Conservation (phyloP, 1,140 invertebrate genomes). For the Panulirus ornatus region DNA sequence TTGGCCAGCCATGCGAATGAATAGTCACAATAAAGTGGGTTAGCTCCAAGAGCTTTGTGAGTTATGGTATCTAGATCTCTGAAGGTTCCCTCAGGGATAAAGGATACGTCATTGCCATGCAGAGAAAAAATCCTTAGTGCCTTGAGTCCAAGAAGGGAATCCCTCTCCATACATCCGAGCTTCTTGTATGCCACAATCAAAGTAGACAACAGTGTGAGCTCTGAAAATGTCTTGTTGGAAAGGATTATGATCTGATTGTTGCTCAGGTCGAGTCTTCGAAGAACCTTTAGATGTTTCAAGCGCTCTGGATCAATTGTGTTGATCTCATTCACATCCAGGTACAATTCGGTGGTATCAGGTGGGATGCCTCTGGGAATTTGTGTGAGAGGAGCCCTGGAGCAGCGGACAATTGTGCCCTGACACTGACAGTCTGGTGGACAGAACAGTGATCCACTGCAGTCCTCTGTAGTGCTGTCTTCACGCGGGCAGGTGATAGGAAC, state of each 20-base stretch:
- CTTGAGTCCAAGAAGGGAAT: slow-evolving; percentile 73
- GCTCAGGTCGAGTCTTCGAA: slow-evolving; percentile 94
- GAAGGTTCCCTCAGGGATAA: slow-evolving; percentile 97
- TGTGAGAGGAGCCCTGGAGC: slow-evolving; percentile 90
- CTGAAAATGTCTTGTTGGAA: slow-evolving; percentile 93
- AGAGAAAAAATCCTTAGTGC: slow-evolving; percentile 79
- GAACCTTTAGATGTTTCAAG: slow-evolving; percentile 90
- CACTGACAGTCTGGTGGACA: slow-evolving; percentile 75
- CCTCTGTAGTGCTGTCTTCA: slow-evolving; percentile 77
- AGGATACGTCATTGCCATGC: slow-evolving; percentile 97
- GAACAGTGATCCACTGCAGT: slow-evolving; percentile 66
- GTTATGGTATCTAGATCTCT: slow-evolving; percentile 94
- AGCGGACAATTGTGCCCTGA: slow-evolving; percentile 92
- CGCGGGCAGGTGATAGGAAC: slow-evolving; percentile 57
- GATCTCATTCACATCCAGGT: slow-evolving; percentile 98
- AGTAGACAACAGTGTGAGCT: slow-evolving; percentile 93
- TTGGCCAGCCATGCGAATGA: slow-evolving; percentile 96
- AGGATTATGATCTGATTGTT: slow-evolving; percentile 96
- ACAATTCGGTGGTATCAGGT: slow-evolving; percentile 95
- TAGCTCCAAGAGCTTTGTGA: slow-evolving; percentile 96
- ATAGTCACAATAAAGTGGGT: slow-evolving; percentile 98
- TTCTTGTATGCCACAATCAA: slow-evolving; percentile 98
- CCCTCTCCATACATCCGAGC: slow-evolving; percentile 86
- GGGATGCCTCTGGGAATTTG: slow-evolving; percentile 94
- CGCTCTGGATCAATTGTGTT: slow-evolving; percentile 90